Evolutionary conservation across 2,888 invertebrate genomes (phyloP).

Genomic region (Chesias legatella): DNA sequence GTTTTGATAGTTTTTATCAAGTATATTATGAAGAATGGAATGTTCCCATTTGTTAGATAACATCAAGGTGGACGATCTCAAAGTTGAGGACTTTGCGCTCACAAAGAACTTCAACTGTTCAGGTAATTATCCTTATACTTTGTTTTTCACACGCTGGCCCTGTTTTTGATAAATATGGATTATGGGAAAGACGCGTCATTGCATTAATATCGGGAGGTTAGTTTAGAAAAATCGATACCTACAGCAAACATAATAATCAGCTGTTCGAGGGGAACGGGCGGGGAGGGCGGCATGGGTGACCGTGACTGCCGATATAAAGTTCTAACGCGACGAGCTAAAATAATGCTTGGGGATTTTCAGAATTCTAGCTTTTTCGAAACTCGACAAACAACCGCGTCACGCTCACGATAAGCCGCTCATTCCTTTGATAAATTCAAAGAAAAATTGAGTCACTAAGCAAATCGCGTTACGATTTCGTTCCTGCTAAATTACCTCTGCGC

Average conservation of each 20-base stretch:
- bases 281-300: constrained; percentile 64
- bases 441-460: constrained; percentile 41
- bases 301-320: constrained; percentile 59
- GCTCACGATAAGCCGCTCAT: neutral
- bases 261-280: constrained; percentile 67
- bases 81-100: constrained; percentile 71
- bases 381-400: no score
- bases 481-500: constrained; percentile 34
- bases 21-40: constrained; percentile 81
- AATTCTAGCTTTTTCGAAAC: constrained; percentile 35
- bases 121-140: constrained; percentile 70
- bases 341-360: constrained; percentile 28
- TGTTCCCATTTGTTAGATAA: constrained; percentile 85
- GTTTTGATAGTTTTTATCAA: constrained; percentile 39
- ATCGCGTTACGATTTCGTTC: constrained; percentile 33
- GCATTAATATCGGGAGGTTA: constrained; percentile 57
- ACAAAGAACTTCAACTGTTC: constrained; percentile 84
- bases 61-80: constrained; percentile 79
- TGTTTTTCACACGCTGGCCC: constrained; percentile 29
- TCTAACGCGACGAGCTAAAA: constrained; percentile 50
- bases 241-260: constrained; percentile 74
- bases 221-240: constrained; percentile 72
- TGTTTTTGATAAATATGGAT: constrained; percentile 17
- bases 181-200: constrained; percentile 32
- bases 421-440: constrained; percentile 21